These are phyloP conservation scores for Zoroaster sp. DNA, from an alignment of 53 echinoderm and acorn worm species.

Conservation along the genomic window DNA sequence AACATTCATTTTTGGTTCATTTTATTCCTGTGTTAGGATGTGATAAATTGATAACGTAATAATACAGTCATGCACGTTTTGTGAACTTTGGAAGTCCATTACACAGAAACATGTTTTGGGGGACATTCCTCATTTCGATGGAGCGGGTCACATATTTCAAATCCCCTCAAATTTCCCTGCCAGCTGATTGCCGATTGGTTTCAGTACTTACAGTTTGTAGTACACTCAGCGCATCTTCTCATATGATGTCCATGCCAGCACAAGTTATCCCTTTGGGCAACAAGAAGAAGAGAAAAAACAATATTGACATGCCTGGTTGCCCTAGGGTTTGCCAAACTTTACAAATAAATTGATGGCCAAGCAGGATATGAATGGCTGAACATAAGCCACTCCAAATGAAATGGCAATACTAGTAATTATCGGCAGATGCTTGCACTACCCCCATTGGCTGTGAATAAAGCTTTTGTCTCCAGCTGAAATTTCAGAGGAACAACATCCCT, in stretches of 20 bases:
- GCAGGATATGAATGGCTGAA: neutral
- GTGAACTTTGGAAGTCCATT: no score
- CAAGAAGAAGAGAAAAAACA: neutral
- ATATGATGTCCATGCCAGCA: neutral
- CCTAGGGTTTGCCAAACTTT: neutral
- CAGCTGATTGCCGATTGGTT: no score
- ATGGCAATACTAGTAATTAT: conserved; percentile 15
- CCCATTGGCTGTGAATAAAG: neutral
- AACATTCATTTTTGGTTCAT: no score
- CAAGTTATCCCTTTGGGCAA: neutral
- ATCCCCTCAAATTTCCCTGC: no score
- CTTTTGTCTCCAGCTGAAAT: conserved; percentile 41
- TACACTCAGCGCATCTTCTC: neutral
- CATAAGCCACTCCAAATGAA: conserved; percentile 40
- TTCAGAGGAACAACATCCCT: conserved; percentile 11
- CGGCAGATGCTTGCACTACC: conserved; percentile 24
- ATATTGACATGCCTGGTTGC: neutral
- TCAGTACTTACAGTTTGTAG: no score
- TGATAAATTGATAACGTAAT: no score
- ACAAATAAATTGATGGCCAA: neutral
- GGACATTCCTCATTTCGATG: no score
- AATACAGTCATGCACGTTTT: no score
- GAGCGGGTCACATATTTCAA: no score
- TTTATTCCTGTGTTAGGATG: no score
- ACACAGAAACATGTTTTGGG: no score